Conservation (phyloP, 2,113 vertebrate genomes). For the Rattus rattus region DNA sequence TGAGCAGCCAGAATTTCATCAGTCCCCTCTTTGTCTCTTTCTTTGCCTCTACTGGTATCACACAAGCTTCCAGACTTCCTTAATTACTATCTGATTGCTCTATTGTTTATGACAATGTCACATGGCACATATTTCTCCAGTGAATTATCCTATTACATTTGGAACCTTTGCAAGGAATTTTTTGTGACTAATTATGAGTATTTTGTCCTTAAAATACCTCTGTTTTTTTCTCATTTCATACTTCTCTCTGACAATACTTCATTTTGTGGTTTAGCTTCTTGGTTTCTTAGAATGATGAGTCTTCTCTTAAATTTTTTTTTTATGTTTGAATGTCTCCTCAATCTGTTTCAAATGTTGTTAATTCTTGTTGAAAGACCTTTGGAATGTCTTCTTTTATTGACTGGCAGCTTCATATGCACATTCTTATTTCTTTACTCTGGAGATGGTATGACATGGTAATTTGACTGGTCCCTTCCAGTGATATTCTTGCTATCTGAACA, state of each 20-base stretch:
- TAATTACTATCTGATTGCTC: background rate
- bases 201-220: background rate
- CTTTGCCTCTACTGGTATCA: background rate
- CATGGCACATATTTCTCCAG: background rate
- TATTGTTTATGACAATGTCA: conserved; percentile 21
- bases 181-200: background rate
- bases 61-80: background rate
- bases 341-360: background rate
- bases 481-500: background rate
- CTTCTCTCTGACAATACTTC: background rate
- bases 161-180: background rate
- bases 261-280: background rate
- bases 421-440: background rate
- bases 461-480: background rate
- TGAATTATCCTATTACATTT: background rate
- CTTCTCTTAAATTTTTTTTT: background rate
- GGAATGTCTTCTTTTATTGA: background rate
- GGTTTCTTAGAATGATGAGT: too few species aligned
- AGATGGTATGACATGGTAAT: background rate
- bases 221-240: background rate
- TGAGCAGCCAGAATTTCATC: background rate
- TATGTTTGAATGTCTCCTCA: background rate
- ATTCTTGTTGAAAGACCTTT: background rate
- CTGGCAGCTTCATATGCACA: background rate
- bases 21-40: background rate